Percentiles rank a stretch among this genome's conserved stretches.
Conservation (phyloP, 2,797 vertebrate species). For the Rhinella marina region DNA sequence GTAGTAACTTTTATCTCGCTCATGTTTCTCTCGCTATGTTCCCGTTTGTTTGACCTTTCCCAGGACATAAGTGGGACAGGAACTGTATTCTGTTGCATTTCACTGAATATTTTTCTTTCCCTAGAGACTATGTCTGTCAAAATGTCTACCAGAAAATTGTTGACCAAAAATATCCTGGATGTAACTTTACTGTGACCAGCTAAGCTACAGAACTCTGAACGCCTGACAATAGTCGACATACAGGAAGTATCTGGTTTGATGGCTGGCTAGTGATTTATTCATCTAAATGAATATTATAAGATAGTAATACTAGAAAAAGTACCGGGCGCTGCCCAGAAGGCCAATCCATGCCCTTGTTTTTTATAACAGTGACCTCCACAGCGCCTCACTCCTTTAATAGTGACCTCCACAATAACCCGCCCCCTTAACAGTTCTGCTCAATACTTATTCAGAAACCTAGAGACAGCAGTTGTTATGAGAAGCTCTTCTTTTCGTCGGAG, state of each 20-base stretch:
- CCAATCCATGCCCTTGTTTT: too few species aligned
- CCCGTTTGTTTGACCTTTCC: conserved; percentile 59
- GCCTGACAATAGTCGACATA: background rate
- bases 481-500: too few species aligned
- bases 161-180: conserved; percentile 49
- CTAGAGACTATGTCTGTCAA: conserved; percentile 42
- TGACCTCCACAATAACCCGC: too few species aligned
- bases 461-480: too few species aligned
- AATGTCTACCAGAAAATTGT: conserved; percentile 36
- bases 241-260: background rate
- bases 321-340: too few species aligned
- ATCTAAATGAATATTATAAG: background rate
- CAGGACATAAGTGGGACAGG: conserved; percentile 59
- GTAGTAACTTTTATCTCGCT: background rate
- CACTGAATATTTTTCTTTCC: conserved; percentile 51
- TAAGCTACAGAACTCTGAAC: background rate
- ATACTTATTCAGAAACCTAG: too few species aligned
- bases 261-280: background rate
- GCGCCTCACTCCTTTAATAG: too few species aligned
- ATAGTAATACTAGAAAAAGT: too few species aligned
- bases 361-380: too few species aligned
- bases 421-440: too few species aligned
- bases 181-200: background rate
- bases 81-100: conserved; percentile 59
- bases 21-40: conserved; percentile 18